phyloP scores from a whole-genome alignment of 2,888 invertebrate genomes.

The Protophormia terraenovae region DNA sequence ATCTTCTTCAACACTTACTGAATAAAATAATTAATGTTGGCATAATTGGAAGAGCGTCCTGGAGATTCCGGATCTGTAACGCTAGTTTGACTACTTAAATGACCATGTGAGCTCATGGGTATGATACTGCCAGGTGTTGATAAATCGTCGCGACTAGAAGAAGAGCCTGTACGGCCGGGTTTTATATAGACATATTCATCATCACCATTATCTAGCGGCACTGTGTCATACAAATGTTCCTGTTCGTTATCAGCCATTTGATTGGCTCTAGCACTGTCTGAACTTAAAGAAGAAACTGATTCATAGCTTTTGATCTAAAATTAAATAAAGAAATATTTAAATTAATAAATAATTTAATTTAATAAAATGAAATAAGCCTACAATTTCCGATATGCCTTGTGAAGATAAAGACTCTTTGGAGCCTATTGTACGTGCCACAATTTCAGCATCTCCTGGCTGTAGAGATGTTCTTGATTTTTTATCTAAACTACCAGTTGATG shows the following conservation, averaged over 20 bases:
- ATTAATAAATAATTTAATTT: neutral
- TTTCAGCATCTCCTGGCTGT: slow-evolving; percentile 74
- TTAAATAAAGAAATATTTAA: no score
- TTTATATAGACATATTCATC: slow-evolving; percentile 90
- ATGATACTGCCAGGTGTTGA: slow-evolving; percentile 84
- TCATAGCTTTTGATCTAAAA: slow-evolving; percentile 85
- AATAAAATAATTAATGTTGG: slow-evolving; percentile 95
- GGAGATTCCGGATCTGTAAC: slow-evolving; percentile 88
- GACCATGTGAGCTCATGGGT: slow-evolving; percentile 80
- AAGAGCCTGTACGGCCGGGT: slow-evolving; percentile 85
- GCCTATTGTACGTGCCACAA: slow-evolving; percentile 75
- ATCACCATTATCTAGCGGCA: slow-evolving; percentile 85
- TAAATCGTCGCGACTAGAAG: slow-evolving; percentile 86
- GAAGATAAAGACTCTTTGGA: slow-evolving; percentile 81
- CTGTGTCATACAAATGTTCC: slow-evolving; percentile 88
- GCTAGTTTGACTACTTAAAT: slow-evolving; percentile 81
- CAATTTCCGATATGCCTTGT: slow-evolving; percentile 81
- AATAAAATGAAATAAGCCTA: slow-evolving; percentile 64
- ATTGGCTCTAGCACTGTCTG: slow-evolving; percentile 83
- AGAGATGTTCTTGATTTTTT: slow-evolving; percentile 76
- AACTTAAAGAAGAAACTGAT: slow-evolving; percentile 85
- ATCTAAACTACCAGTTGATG: slow-evolving; percentile 78
- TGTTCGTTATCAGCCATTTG: slow-evolving; percentile 81
- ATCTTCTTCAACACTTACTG: slow-evolving; percentile 82
- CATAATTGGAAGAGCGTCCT: slow-evolving; percentile 91